Evolutionary conservation across 2,888 invertebrate species (phyloP).

Genomic region (Protula sp.): DNA sequence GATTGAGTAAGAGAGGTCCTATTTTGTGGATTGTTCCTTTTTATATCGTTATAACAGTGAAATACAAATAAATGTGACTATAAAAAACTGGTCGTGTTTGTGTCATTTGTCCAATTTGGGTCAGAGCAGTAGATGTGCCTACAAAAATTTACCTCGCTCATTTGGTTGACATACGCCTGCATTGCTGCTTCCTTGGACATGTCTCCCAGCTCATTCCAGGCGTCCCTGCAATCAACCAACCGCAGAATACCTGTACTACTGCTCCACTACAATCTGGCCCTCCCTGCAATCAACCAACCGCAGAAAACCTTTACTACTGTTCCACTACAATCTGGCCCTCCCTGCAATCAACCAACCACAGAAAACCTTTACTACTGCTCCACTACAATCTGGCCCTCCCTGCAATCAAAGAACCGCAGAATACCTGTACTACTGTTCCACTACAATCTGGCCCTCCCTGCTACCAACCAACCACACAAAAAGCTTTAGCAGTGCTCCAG

Average conservation of each 20-base stretch:
- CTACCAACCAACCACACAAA: background rate
- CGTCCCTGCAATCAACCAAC: constrained; percentile 4
- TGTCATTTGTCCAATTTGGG: no score
- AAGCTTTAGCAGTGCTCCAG: background rate
- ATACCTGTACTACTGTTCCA: no score
- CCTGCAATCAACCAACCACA: background rate
- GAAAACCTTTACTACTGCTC: background rate
- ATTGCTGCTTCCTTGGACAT: constrained; percentile 3
- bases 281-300: constrained; percentile 1
- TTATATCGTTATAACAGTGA: no score
- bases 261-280: background rate
- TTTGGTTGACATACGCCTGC: background rate
- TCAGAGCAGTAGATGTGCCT: no score
- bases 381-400: background rate
- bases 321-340: background rate
- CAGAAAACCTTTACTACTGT: background rate
- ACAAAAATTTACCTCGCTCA: constrained; percentile 2
- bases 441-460: background rate
- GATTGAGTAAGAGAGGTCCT: no score
- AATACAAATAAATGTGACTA: no score
- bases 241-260: background rate
- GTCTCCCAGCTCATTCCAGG: constrained; percentile 5
- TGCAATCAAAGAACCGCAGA: no score
- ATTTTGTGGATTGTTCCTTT: no score
- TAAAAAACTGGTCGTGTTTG: no score